Conservation (phyloP, 2,113 vertebrate species). For the Chroicocephalus ridibundus region DNA sequence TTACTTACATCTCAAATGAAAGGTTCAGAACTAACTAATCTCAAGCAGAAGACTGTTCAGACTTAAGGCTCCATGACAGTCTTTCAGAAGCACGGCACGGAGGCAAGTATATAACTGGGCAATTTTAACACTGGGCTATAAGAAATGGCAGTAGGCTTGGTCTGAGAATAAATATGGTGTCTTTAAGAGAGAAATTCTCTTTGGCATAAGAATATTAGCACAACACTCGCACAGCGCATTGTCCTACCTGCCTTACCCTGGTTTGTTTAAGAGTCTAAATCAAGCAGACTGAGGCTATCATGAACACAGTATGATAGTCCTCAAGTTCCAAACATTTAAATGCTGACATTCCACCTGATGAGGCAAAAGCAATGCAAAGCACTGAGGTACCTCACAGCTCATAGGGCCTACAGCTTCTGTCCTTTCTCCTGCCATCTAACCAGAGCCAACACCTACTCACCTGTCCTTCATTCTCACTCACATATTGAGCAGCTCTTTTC, state of each 20-base stretch:
- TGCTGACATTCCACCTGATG: neutral
- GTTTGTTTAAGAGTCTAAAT: neutral
- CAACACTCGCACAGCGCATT: neutral
- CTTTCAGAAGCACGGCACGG: neutral
- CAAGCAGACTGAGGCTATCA: neutral
- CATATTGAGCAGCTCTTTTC: neutral
- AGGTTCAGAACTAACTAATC: neutral
- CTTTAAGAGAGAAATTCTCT: neutral
- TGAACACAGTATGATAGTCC: accelerated
- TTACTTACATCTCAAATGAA: neutral
- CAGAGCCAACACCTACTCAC: neutral
- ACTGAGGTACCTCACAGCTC: neutral
- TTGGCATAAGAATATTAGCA: neutral
- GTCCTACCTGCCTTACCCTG: neutral
- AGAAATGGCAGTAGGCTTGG: neutral
- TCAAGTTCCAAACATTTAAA: accelerated
- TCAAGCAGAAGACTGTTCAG: neutral
- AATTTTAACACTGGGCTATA: neutral
- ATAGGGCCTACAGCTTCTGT: neutral
- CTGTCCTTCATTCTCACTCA: neutral
- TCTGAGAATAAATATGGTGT: neutral
- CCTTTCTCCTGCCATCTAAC: neutral
- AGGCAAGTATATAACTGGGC: neutral
- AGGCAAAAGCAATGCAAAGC: neutral
- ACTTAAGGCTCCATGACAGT: neutral